These are phyloP conservation scores for Gavia stellata DNA, from an alignment of 2,113 vertebrate species.

Conservation along the genomic window DNA sequence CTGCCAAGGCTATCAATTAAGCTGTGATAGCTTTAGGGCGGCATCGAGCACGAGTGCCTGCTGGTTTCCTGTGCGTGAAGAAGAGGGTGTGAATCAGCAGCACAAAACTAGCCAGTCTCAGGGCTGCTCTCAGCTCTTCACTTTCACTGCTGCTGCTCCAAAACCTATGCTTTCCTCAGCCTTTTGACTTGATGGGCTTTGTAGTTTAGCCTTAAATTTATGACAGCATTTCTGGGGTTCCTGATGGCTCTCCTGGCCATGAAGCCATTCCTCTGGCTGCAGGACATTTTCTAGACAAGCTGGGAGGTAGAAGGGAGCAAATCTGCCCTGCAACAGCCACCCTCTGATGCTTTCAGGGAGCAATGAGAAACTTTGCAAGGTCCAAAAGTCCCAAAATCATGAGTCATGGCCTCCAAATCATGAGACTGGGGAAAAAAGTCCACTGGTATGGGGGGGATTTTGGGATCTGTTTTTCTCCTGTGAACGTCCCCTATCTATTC, in stretches of 20 bases:
- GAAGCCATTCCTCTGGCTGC: neutral
- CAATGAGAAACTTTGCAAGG: neutral
- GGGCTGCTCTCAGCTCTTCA: neutral
- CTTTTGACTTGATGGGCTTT: neutral
- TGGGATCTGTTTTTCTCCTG: neutral
- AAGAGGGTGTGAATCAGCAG: neutral
- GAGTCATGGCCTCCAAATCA: neutral
- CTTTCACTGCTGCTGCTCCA: neutral
- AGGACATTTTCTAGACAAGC: neutral
- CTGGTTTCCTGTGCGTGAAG: neutral
- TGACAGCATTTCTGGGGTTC: neutral
- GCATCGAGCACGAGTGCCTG: rapidly evolving
- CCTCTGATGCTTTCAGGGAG: neutral
- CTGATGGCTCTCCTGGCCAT: neutral
- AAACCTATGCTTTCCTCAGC: neutral
- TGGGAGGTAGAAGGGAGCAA: neutral
- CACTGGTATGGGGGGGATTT: rapidly evolving
- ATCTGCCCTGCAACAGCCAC: neutral
- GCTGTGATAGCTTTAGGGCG: neutral
- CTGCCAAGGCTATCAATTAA: neutral
- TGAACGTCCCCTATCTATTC: neutral
- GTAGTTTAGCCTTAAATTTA: neutral
- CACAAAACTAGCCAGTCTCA: neutral
- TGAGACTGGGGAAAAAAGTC: neutral
- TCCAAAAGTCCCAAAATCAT: neutral